These are phyloP conservation scores for Phortica okadai DNA, from an alignment of 2,888 invertebrate species.

Conservation along the genomic window DNA sequence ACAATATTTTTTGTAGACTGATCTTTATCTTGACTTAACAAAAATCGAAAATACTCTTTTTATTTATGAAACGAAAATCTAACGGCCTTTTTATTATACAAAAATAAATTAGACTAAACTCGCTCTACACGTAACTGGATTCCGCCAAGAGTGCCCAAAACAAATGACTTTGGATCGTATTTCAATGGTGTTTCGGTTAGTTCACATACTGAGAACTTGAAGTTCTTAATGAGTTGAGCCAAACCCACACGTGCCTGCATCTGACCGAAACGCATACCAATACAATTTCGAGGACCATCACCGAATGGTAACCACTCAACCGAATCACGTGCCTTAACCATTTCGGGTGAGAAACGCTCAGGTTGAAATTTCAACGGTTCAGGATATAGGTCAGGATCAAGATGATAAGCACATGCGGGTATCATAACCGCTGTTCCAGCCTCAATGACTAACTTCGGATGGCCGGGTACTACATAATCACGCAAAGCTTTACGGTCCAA, in stretches of 20 bases:
- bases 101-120: slow-evolving; percentile 12
- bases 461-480: slow-evolving; percentile 78
- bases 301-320: slow-evolving; percentile 73
- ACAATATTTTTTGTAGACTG: too few species aligned
- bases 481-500: slow-evolving; percentile 77
- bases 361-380: slow-evolving; percentile 81
- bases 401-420: slow-evolving; percentile 78
- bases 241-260: slow-evolving; percentile 69
- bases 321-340: slow-evolving; percentile 77
- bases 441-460: slow-evolving; percentile 77
- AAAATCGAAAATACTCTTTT: too few species aligned
- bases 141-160: slow-evolving; percentile 53
- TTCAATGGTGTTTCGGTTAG: slow-evolving; percentile 60
- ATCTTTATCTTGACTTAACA: too few species aligned
- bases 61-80: too few species aligned
- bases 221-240: slow-evolving; percentile 63
- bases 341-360: slow-evolving; percentile 79
- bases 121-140: slow-evolving; percentile 49
- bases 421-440: slow-evolving; percentile 66
- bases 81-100: too few species aligned
- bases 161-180: slow-evolving; percentile 49
- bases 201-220: slow-evolving; percentile 58
- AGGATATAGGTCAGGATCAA: slow-evolving; percentile 77
- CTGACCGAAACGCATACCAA: slow-evolving; percentile 72
- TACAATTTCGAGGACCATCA: slow-evolving; percentile 72